Evolutionary conservation across 2,888 invertebrate species (phyloP), one percentile per base, ranked within the genome.

Genomic region (Chrysomela aeneicollis): DNA sequence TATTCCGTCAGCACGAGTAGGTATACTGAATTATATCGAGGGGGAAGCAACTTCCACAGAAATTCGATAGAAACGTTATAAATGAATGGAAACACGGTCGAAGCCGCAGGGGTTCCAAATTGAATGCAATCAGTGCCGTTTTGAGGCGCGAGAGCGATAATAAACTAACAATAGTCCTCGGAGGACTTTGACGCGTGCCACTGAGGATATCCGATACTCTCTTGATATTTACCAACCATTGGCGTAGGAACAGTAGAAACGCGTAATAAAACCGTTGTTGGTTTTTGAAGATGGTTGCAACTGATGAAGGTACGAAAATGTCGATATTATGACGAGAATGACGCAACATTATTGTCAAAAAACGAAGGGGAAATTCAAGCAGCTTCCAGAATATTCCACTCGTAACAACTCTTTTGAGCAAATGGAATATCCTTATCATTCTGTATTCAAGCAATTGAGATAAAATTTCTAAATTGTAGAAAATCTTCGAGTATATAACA

Each of bases 121-220:
- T 78, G 78, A 77, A 78, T 79, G 75, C 75, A 80, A 79, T 79
- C 79, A 79, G 77, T 73, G 74, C 73, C 68, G 74, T 77, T 78
- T 79, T 78, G 75, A 77, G 78, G 78, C 76, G 76, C 71, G 75
- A 77, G 73, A 72, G 74, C 68, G 73, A 77, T 77, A 79, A 79
- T 78, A 78, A 79, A 78, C 73, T 73, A 72, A 79, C 78, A 79
- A 79, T 77, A 74, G 72, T 70, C 73, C 69, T 68, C 64, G 49
- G 61, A 64, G 61, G 61, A 68, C 65, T 42, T n/a, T 42, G 66
- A 60, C 69, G 61, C 69, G 65, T 67, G 69, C 63, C 62, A 47
- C 58, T 54, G 67, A 61, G 59, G 59, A 60, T 46, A 49, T 42
- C 30, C 46, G 61, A 60, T 57, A 47, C 46, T 46, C 52, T 57